phyloP scores from a whole-genome alignment of 2,797 vertebrate species.

The Platalea minor region DNA sequence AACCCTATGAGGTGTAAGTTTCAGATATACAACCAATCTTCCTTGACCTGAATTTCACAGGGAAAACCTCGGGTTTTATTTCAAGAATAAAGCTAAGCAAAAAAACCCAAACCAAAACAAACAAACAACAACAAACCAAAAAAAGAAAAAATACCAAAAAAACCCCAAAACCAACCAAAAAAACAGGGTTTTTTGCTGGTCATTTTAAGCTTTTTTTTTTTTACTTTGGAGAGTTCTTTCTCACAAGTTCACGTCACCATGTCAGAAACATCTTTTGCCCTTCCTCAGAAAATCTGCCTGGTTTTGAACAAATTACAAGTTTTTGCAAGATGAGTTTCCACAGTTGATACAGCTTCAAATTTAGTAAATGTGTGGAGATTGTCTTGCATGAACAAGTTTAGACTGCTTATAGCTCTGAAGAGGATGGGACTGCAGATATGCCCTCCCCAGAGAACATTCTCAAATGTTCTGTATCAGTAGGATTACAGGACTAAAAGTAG shows the following conservation, averaged over 20 bases:
- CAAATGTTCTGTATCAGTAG: background rate
- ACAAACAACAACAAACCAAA: too few relatives aligned
- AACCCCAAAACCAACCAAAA: too few relatives aligned
- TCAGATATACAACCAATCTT: background rate
- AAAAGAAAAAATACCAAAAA: too few relatives aligned
- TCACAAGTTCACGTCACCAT: background rate
- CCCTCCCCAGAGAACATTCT: background rate
- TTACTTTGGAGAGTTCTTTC: background rate
- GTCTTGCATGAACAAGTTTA: background rate
- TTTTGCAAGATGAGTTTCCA: background rate
- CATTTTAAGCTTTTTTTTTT: background rate
- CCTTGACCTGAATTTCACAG: background rate
- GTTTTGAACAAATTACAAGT: background rate
- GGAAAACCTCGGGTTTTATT: background rate
- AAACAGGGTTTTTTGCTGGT: background rate
- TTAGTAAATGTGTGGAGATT: background rate
- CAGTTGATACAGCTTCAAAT: background rate
- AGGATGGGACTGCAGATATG: background rate
- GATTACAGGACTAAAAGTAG: background rate
- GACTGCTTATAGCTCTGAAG: background rate
- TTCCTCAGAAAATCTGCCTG: background rate
- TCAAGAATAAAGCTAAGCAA: background rate
- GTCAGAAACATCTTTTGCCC: background rate
- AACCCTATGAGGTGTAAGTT: background rate
- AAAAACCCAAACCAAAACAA: background rate